Evolutionary conservation across 2,888 invertebrate genomes (phyloP).

Genomic region (Apeira syringaria): DNA sequence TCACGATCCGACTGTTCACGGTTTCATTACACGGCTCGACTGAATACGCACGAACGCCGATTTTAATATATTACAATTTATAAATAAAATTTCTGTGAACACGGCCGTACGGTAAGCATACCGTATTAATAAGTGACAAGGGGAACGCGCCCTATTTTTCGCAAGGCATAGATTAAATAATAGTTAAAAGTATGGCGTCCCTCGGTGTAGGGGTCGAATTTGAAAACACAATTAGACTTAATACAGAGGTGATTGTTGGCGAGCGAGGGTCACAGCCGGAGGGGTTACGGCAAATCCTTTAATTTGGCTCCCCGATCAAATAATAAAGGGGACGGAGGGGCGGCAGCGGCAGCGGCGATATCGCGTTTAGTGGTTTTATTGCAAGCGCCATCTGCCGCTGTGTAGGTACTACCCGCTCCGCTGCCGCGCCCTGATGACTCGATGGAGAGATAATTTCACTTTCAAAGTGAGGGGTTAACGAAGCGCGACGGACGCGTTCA

Average conservation of each 20-base stretch:
- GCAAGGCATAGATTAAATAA: conserved; percentile 45
- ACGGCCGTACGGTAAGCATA: conserved; percentile 44
- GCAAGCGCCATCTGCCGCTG: conserved; percentile 81
- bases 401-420: conserved; percentile 41
- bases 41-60: conserved; percentile 52
- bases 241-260: conserved; percentile 83
- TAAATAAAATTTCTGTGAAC: conserved; percentile 44
- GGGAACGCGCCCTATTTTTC: conserved; percentile 75
- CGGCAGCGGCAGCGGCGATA: conserved; percentile 61
- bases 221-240: conserved; percentile 84
- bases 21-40: conserved; percentile 53
- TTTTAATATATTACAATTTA: conserved; percentile 40
- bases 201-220: conserved; percentile 75
- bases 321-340: conserved; percentile 78
- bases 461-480: conserved; percentile 61
- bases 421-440: conserved; percentile 47
- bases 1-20: conserved; percentile 57
- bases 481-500: conserved; percentile 56
- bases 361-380: conserved; percentile 84
- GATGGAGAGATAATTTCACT: conserved; percentile 81
- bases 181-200: conserved; percentile 47
- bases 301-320: conserved; percentile 84
- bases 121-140: conserved; percentile 67
- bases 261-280: conserved; percentile 71
- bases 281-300: conserved; percentile 82